Percentiles rank a stretch among this genome's conserved stretches.
Evolutionary conservation across 92 coral and sea anemone species (phyloP).

Genomic region (Zoanthus solanderi): DNA sequence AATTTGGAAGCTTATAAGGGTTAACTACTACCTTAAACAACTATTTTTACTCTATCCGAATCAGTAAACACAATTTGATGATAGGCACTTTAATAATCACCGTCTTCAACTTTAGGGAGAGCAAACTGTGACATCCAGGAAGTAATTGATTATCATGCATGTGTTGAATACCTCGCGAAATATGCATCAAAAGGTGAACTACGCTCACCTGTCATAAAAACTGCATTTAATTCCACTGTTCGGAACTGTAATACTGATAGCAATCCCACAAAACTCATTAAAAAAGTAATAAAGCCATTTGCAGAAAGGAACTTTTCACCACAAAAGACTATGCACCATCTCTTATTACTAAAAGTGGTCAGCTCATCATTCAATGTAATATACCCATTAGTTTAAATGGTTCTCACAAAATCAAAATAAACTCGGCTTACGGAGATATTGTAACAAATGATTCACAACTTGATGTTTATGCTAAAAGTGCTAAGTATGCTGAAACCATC

Average conservation of each 20-base stretch:
- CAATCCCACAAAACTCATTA: constrained; percentile 34
- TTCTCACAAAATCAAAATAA: constrained; percentile 35
- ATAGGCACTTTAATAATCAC: too few relatives aligned
- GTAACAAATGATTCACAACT: constrained; percentile 49
- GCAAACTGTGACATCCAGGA: too few relatives aligned
- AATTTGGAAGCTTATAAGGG: not conserved
- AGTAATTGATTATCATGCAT: too few relatives aligned
- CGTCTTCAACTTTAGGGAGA: too few relatives aligned
- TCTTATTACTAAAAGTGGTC: constrained; percentile 38
- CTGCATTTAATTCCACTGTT: too few relatives aligned
- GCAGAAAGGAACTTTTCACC: constrained; percentile 17
- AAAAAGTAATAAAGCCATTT: not conserved
- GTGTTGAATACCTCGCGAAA: too few relatives aligned
- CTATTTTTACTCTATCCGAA: too few relatives aligned
- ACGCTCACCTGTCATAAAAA: too few relatives aligned
- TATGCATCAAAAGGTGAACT: too few relatives aligned
- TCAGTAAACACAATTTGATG: too few relatives aligned
- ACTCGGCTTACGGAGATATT: constrained; percentile 18
- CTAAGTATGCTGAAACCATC: not conserved
- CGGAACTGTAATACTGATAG: too few relatives aligned
- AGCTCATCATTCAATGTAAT: constrained; percentile 51
- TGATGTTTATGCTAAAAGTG: constrained; percentile 54
- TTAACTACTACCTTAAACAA: not conserved
- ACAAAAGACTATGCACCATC: constrained; percentile 44
- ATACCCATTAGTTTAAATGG: constrained; percentile 43